A percentile compares a stretch with the other conserved stretches of the same genome.
Conservation (phyloP, 2,113 vertebrate species). For the Chitala chitala region DNA sequence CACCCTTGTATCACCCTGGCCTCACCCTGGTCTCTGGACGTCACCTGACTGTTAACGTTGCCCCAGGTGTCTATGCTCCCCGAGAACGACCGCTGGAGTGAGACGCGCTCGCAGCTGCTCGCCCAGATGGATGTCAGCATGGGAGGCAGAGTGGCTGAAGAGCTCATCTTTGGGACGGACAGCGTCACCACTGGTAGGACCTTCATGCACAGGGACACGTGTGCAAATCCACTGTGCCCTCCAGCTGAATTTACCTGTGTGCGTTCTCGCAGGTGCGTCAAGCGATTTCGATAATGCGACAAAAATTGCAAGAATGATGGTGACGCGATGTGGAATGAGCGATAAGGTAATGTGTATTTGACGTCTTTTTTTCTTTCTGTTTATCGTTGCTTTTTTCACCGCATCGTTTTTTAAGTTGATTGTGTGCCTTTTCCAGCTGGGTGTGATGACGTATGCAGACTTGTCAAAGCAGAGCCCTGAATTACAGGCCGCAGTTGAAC, state of each 20-base stretch:
- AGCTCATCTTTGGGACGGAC: slow-evolving; percentile 90
- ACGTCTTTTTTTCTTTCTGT: background rate
- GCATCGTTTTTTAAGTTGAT: background rate
- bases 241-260: background rate
- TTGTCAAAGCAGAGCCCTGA: slow-evolving; percentile 82
- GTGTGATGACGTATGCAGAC: slow-evolving; percentile 92
- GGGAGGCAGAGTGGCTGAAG: slow-evolving; percentile 93
- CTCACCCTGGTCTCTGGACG: too few species aligned
- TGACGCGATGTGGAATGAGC: slow-evolving; percentile 96
- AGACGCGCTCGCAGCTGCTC: slow-evolving; percentile 89
- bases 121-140: slow-evolving; percentile 98
- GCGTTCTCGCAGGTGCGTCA: slow-evolving; percentile 74
- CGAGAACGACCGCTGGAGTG: slow-evolving; percentile 93
- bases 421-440: slow-evolving; percentile 64
- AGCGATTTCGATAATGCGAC: slow-evolving; percentile 97
- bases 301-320: slow-evolving; percentile 93
- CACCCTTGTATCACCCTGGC: too few species aligned
- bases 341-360: slow-evolving; percentile 73
- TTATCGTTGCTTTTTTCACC: background rate
- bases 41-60: background rate
- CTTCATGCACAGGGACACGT: background rate
- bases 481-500: slow-evolving; percentile 91
- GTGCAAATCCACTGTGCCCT: background rate
- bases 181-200: slow-evolving; percentile 83
- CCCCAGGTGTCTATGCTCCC: slow-evolving; percentile 89